Percentiles rank a stretch among this genome's conserved stretches.
These are phyloP conservation scores for Meta bourneti DNA, from an alignment of 2,888 invertebrate genomes.

Conservation along the genomic window DNA sequence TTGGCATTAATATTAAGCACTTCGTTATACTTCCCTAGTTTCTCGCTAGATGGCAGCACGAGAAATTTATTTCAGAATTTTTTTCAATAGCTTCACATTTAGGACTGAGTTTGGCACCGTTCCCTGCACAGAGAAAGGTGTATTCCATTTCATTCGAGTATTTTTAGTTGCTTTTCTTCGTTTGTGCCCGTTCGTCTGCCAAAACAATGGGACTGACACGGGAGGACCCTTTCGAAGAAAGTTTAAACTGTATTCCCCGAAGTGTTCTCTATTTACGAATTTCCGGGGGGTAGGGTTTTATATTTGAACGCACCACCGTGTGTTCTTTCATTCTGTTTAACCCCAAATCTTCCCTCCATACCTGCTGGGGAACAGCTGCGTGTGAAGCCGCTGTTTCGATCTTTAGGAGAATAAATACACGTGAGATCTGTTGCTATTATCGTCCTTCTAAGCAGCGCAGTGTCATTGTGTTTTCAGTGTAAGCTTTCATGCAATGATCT, in stretches of 20 bases:
- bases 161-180: slow-evolving; percentile 34
- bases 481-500: no score
- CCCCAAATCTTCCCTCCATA: background rate
- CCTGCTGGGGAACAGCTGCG: background rate
- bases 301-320: slow-evolving; percentile 34
- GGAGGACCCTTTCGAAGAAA: background rate
- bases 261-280: slow-evolving; percentile 41
- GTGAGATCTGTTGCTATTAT: background rate
- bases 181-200: slow-evolving; percentile 21
- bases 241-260: slow-evolving; percentile 27
- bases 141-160: slow-evolving; percentile 58
- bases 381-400: background rate
- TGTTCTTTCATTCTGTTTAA: background rate
- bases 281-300: slow-evolving; percentile 27
- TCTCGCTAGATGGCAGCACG: slow-evolving; percentile 33
- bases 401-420: background rate
- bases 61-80: background rate
- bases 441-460: background rate
- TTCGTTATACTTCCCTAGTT: no score
- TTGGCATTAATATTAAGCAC: no score
- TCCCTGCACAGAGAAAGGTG: slow-evolving; percentile 9
- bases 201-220: slow-evolving; percentile 49
- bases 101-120: background rate
- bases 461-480: no score
- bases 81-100: background rate